Evolutionary conservation across 2,797 vertebrate species (phyloP), one percentile per base, ranked within the genome.

Genomic region (Syndactyla subalaris): DNA sequence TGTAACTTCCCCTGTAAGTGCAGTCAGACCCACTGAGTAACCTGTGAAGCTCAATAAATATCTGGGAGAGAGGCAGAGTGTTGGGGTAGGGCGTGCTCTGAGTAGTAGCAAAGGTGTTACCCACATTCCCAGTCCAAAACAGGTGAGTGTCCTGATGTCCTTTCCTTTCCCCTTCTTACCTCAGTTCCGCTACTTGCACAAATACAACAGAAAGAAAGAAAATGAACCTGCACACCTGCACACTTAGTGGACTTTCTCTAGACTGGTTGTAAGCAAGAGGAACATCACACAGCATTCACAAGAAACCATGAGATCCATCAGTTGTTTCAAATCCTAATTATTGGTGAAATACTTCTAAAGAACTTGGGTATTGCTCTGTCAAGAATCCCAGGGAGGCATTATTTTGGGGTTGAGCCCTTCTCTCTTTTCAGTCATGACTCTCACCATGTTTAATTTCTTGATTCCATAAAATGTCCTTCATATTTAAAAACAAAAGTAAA

Each of bases 1-100:
- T 94, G 86, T 79, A 68, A 54, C 58, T 92, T 79, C 59, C 86
- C 46, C 89, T 45, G 2, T 29, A 45, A 79, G 74, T 85, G 59
- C 89, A 34, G 68, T 76, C 80, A 86, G 85, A 89, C 22, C 45
- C 66, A 65, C 45, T 62, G 62, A 57, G 67, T 73, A 85, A 70
- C 67, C 92, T 61, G 17, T 66, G 61, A 70, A 88, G 30, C 36
- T 94, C 54, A 76, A 0, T 81, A 59, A 70, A 26, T 75, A 34
- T 20, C 65, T 36, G 27, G 49, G 30, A 26, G 55, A 38, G 39
- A 45, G 46, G 24, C 4, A 8, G 46, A 4, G 7, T 79, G 54
- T 16, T 65, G 4, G 26, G 48, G 34, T 41, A 38, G 55, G 30
- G 6, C 4, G 21, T 46, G 32, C 32, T 52, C 27, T 34, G 27